Conservation (phyloP, 2,797 vertebrate species). For the Avahi laniger region DNA sequence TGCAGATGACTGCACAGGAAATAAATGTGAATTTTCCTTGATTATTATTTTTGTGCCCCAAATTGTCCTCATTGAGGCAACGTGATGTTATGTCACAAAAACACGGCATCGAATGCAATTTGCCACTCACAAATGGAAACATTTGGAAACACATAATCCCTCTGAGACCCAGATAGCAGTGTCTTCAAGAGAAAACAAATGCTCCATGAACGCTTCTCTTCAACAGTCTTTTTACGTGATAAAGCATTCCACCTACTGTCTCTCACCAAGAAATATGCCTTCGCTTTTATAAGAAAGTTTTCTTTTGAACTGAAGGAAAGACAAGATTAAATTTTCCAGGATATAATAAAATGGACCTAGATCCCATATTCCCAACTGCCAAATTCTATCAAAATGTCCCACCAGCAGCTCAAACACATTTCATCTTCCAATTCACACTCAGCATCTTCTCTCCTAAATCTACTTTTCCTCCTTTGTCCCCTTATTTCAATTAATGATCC, state of each 20-base stretch:
- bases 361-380: not conserved
- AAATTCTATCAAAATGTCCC: not conserved
- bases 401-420: not conserved
- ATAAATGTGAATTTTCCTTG: not conserved
- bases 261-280: not conserved
- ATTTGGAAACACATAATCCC: not conserved
- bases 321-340: not conserved
- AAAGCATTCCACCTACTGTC: not conserved
- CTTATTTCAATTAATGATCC: not conserved
- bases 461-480: not conserved
- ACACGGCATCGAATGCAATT: not conserved
- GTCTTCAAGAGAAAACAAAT: slow-evolving; percentile 19
- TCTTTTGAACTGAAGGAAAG: not conserved
- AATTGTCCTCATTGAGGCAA: not conserved
- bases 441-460: not conserved
- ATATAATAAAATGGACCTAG: not conserved
- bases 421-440: not conserved
- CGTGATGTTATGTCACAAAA: not conserved
- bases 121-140: not conserved
- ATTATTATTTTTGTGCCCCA: not conserved
- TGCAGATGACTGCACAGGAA: not conserved
- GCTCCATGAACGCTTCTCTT: not conserved
- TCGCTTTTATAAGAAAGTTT: not conserved
- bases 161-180: not conserved
- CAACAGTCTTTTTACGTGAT: not conserved